Percentiles rank a stretch among this genome's conserved stretches.
These are phyloP conservation scores for Cecropterus lyciades DNA, from an alignment of 1,140 invertebrate genomes.

Conservation along the genomic window DNA sequence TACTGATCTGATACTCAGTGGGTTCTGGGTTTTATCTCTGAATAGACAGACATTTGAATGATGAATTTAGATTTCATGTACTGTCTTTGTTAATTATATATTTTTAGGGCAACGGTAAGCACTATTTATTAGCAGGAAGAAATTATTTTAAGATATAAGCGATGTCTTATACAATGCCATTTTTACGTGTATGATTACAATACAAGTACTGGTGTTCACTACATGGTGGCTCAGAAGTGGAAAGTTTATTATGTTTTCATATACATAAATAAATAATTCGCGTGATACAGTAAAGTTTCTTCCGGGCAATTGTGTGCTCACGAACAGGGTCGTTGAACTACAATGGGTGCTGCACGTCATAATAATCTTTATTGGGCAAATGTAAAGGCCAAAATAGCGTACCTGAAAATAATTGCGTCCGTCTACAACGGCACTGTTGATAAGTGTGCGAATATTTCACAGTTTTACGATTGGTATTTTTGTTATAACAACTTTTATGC, in stretches of 20 bases:
- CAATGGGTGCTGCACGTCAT: not conserved
- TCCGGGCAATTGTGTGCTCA: slow-evolving; percentile 5
- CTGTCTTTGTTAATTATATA: too few relatives aligned
- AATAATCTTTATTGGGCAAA: not conserved
- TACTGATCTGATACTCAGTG: too few relatives aligned
- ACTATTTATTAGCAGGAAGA: too few relatives aligned
- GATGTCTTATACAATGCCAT: too few relatives aligned
- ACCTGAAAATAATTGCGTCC: not conserved
- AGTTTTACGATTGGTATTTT: not conserved
- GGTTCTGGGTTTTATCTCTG: too few relatives aligned
- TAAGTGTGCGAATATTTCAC: not conserved
- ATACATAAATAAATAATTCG: not conserved
- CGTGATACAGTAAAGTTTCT: slow-evolving; percentile 11
- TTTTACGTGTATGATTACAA: too few relatives aligned
- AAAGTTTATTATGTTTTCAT: not conserved
- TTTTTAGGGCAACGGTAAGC: too few relatives aligned
- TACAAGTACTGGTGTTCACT: too few relatives aligned
- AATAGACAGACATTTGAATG: too few relatives aligned
- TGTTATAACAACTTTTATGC: not conserved
- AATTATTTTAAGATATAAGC: too few relatives aligned
- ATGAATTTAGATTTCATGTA: too few relatives aligned
- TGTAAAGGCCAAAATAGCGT: not conserved
- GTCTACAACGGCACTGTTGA: not conserved
- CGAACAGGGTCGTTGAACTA: slow-evolving; percentile 6
- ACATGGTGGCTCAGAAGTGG: too few relatives aligned